phyloP scores from a whole-genome alignment of 2,888 invertebrate species.

The Drosophila maculinotata region DNA sequence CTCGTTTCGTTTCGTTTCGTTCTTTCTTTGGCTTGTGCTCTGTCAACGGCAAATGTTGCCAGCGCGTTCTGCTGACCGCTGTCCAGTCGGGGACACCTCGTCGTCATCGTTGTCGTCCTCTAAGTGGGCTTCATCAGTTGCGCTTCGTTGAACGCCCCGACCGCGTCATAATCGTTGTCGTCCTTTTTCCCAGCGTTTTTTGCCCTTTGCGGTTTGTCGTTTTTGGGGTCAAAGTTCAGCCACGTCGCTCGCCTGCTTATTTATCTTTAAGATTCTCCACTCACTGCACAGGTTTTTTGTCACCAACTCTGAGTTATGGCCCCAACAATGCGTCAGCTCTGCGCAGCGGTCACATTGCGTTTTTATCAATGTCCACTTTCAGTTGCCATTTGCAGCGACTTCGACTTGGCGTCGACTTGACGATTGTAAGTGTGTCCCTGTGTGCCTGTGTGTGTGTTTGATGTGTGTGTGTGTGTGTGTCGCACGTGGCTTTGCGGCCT shows the following conservation, averaged over 20 bases:
- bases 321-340: slow-evolving; percentile 82
- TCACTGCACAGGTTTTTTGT: slow-evolving; percentile 74
- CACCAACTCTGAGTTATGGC: slow-evolving; percentile 72
- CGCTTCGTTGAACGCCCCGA: slow-evolving; percentile 71
- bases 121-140: slow-evolving; percentile 83
- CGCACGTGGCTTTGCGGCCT: slow-evolving; percentile 52
- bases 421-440: background rate
- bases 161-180: slow-evolving; percentile 72
- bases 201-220: slow-evolving; percentile 53
- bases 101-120: slow-evolving; percentile 24
- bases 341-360: no score
- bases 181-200: slow-evolving; percentile 44
- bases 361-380: slow-evolving; percentile 81
- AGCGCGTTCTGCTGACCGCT: slow-evolving; percentile 73
- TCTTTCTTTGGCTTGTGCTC: slow-evolving; percentile 55
- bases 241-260: slow-evolving; percentile 62
- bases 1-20: slow-evolving; percentile 34
- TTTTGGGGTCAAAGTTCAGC: slow-evolving; percentile 83
- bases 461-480: slow-evolving; percentile 34
- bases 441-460: slow-evolving; percentile 7
- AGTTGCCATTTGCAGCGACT: slow-evolving; percentile 70
- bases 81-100: slow-evolving; percentile 66
- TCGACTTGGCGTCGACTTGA: slow-evolving; percentile 39
- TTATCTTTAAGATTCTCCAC: slow-evolving; percentile 83
- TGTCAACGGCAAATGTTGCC: slow-evolving; percentile 76